Evolutionary conservation across 2,113 vertebrate genomes (phyloP).

Genomic region (Myiozetetes cayanensis): DNA sequence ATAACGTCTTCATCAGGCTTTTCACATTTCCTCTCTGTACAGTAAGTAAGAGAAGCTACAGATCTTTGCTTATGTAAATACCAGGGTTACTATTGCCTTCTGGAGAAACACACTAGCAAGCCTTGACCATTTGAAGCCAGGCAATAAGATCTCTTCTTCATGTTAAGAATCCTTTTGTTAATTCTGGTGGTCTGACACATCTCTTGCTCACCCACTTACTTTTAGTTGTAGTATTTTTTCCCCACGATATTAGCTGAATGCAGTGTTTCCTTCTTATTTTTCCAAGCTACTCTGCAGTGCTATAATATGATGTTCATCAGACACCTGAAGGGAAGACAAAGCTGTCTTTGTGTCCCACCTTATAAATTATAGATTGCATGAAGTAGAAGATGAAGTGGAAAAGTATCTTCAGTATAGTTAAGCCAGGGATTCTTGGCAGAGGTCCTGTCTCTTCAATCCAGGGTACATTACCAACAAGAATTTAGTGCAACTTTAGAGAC

Average conservation of each 20-base stretch:
- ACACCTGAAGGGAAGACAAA: background rate
- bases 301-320: background rate
- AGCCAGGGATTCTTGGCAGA: background rate
- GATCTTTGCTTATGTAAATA: background rate
- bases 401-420: background rate
- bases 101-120: background rate
- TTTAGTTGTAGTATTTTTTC: background rate
- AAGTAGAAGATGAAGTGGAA: background rate
- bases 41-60: background rate
- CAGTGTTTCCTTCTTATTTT: background rate
- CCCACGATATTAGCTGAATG: background rate
- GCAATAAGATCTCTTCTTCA: background rate
- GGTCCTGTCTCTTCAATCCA: background rate
- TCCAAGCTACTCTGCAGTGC: background rate
- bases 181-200: background rate
- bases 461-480: background rate
- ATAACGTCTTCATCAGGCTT: background rate
- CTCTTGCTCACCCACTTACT: background rate
- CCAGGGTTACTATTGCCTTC: background rate
- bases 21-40: background rate
- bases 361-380: background rate
- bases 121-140: background rate
- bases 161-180: background rate
- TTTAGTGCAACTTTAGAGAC: background rate
- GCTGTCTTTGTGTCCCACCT: background rate